These are phyloP conservation scores for Hydrophis major DNA, from an alignment of 2,797 vertebrate genomes.

Conservation along the genomic window DNA sequence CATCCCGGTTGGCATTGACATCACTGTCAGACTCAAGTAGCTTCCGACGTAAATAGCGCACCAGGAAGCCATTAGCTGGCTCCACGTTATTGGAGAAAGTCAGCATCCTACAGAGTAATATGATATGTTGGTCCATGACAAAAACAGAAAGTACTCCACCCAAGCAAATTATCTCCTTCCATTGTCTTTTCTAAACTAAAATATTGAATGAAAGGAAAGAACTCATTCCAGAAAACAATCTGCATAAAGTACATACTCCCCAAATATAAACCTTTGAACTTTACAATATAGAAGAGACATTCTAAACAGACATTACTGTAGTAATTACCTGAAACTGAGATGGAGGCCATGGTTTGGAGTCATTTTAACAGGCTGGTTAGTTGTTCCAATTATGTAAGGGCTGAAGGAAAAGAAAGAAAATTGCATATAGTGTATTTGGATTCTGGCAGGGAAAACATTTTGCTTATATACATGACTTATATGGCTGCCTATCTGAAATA, in stretches of 20 bases:
- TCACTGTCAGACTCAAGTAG: constrained; percentile 84
- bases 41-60: constrained; percentile 92
- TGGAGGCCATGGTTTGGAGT: constrained; percentile 93
- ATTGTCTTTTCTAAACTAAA: background rate
- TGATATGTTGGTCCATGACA: background rate
- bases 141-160: rapidly evolving
- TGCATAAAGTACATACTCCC: background rate
- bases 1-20: constrained; percentile 74
- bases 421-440: background rate
- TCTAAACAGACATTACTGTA: background rate
- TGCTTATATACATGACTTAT: background rate
- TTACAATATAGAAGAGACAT: background rate
- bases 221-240: background rate
- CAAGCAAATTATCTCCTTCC: background rate
- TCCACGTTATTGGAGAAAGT: constrained; percentile 97
- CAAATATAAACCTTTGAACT: background rate
- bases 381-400: constrained; percentile 95
- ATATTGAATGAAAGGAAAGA: background rate
- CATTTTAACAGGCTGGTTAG: constrained; percentile 95
- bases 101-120: constrained; percentile 80
- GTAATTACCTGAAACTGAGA: constrained; percentile 90
- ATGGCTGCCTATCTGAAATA: background rate
- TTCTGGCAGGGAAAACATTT: background rate
- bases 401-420: constrained; percentile 65
- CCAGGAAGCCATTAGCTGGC: constrained; percentile 91